Conservation (phyloP, 2,113 vertebrate species). For the Sinocyclocheilus anshuiensis region DNA sequence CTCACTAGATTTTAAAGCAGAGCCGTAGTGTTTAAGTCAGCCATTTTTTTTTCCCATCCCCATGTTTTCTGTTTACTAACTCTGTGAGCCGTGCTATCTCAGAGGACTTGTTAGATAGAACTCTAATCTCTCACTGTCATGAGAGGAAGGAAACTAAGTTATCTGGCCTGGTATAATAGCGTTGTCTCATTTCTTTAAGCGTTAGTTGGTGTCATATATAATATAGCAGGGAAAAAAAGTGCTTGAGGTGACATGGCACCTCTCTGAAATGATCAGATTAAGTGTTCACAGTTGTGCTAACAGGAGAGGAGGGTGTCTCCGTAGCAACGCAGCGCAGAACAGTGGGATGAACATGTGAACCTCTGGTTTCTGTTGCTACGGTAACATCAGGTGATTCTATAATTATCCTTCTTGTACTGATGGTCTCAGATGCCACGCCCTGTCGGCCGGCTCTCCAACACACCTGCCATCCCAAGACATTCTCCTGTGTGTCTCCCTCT, state of each 20-base stretch:
- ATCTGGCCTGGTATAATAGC: not conserved
- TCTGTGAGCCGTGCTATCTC: not conserved
- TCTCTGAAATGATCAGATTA: conserved; percentile 20
- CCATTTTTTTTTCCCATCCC: not conserved
- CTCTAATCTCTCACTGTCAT: conserved; percentile 17
- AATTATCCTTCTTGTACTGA: conserved; percentile 5
- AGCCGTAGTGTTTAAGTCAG: not conserved
- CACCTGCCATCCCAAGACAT: not conserved
- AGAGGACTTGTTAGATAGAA: not conserved
- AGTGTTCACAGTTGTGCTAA: conserved; percentile 39
- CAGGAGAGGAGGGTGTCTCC: conserved; percentile 26
- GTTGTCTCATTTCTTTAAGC: conserved; percentile 21
- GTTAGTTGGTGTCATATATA: not conserved
- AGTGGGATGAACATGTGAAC: not conserved
- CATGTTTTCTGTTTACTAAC: not conserved
- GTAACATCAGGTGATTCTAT: conserved; percentile 68
- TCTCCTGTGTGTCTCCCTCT: not conserved
- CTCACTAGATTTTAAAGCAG: not conserved
- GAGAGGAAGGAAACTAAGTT: not conserved
- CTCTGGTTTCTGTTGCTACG: conserved; percentile 64
- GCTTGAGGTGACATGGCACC: not conserved
- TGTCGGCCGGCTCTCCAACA: not conserved
- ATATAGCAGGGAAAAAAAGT: not conserved
- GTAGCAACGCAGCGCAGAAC: not conserved
- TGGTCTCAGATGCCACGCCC: not conserved